Base-by-base conservation (phyloP, 2,888 invertebrate species). In the Phaonia tiefii region DNA sequence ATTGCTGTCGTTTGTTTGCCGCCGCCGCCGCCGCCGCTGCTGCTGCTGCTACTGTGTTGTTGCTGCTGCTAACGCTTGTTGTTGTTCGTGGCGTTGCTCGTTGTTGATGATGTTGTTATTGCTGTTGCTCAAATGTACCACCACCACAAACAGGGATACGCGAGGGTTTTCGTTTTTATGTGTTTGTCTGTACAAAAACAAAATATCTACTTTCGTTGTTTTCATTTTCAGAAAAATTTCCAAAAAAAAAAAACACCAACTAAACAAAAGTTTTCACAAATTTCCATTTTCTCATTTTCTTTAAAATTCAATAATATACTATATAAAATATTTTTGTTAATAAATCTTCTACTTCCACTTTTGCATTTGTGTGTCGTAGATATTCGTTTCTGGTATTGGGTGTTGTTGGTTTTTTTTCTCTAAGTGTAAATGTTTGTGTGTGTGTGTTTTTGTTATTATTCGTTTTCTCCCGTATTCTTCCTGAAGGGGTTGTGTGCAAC, bases 1-100 rank as follows among this genome's bases (percentile, higher is more conserved):
- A 56, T 72, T 46, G 65, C 22, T 37, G 51, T 63, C 60, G 49
- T 70, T 58, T 46, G 46, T 72, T 49, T 46, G 72, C 63, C 13
- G 17, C 42, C 7, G 17, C 7, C 39, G 66, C 5, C 39, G 71
- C 73, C 51, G 54, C 20, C 37, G 58, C 37, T 72, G 54, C 58
- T 56, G 46, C 22, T 65, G 31, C 65, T 56, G 73, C 54, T 58
- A 37, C 7, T 58, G 15, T 37, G 10, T 37, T 17, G 44, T 44
- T 63, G 37, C 13, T 58, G 65, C 11, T 66, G 60, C 42, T 17
- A n/a, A 20, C 56, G 20, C 25, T 31, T 25, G 56, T 31, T 65
- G 8, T 2, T 69, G 44, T 17, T 49, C 11, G 25, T 75, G n/a
- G n/a, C n/a, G n/a, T n/a, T n/a, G n/a, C n/a, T n/a, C n/a, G n/a